Conservation (phyloP, 2,888 invertebrate genomes). For the Brenthis daphne region DNA sequence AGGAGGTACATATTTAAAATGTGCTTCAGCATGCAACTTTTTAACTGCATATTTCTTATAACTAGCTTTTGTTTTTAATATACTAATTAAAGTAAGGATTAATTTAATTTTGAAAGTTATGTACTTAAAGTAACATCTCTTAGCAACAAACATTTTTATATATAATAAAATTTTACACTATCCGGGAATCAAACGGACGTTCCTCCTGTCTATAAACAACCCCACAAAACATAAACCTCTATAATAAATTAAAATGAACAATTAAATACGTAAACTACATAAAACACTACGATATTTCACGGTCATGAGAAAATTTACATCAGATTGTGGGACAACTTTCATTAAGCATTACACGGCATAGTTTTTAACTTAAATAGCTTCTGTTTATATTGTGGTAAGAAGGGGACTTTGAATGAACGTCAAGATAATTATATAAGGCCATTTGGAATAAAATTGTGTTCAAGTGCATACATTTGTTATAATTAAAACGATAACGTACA, state of each 20-base stretch:
- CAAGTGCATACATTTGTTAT: slow-evolving; percentile 33
- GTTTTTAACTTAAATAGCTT: slow-evolving; percentile 2
- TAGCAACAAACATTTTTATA: too few species aligned
- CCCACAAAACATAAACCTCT: too few species aligned
- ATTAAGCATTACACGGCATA: slow-evolving; percentile 23
- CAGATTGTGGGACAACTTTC: slow-evolving; percentile 39
- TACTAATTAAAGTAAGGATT: neutral
- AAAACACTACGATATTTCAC: slow-evolving; percentile 42
- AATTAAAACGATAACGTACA: slow-evolving; percentile 20
- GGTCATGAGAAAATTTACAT: slow-evolving; percentile 57
- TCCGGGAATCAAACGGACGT: too few species aligned
- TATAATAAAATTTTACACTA: too few species aligned
- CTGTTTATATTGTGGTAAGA: neutral
- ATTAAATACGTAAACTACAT: slow-evolving; percentile 15
- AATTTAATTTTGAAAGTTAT: neutral
- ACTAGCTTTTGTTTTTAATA: too few species aligned
- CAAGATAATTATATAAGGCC: neutral
- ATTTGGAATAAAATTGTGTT: slow-evolving; percentile 27
- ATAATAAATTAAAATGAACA: neutral
- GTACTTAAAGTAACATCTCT: too few species aligned
- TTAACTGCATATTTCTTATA: too few species aligned
- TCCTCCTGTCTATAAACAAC: too few species aligned
- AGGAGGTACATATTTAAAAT: too few species aligned
- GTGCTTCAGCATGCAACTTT: too few species aligned
- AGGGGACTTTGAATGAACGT: neutral